Conservation (phyloP, 2,113 vertebrate species). For the Eurypyga helias region DNA sequence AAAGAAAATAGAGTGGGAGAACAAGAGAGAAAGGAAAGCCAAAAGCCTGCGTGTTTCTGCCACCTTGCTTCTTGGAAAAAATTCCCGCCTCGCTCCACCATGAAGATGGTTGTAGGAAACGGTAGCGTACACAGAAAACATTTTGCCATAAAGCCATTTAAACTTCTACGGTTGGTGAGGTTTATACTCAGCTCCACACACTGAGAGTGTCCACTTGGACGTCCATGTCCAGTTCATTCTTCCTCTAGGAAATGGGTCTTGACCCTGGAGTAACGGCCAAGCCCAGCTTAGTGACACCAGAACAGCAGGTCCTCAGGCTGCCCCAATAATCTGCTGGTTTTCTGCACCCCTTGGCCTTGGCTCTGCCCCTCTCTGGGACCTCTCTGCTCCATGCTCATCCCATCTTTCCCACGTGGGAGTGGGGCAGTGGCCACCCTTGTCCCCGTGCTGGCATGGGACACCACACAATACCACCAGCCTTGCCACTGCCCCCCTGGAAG, state of each 20-base stretch:
- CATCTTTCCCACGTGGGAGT: fast-evolving
- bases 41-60: background rate
- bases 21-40: background rate
- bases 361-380: background rate
- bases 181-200: background rate
- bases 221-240: background rate
- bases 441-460: background rate
- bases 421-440: background rate
- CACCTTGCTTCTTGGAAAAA: background rate
- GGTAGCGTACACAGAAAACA: background rate
- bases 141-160: background rate
- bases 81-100: background rate
- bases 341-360: background rate
- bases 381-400: background rate
- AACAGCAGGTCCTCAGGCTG: background rate
- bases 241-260: background rate
- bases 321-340: background rate
- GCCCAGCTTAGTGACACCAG: background rate
- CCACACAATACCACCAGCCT: fast-evolving
- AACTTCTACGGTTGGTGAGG: fast-evolving
- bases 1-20: background rate
- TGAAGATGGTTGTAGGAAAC: background rate
- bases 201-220: fast-evolving
- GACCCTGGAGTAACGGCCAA: fast-evolving
- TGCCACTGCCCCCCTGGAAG: background rate